Conservation (phyloP, 2,888 invertebrate genomes). For the Acleris literana region DNA sequence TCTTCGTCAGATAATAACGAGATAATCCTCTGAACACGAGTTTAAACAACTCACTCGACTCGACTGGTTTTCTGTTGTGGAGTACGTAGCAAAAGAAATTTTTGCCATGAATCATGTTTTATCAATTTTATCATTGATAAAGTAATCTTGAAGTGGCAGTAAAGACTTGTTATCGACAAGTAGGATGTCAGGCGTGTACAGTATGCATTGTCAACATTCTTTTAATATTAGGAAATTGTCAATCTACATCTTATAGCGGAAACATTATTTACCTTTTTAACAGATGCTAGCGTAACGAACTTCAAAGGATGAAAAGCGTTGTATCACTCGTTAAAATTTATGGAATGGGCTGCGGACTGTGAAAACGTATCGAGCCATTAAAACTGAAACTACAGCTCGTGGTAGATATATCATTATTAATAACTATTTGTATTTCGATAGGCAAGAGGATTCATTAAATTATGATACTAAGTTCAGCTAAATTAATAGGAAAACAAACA, state of each 20-base stretch:
- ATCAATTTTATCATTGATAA: slow-evolving; percentile 35
- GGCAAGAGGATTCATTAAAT: background rate
- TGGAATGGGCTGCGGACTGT: no score
- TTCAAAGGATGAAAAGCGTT: no score
- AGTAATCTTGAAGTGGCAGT: slow-evolving; percentile 30
- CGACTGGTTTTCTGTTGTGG: slow-evolving; percentile 21
- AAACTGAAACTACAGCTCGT: no score
- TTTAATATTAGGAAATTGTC: slow-evolving; percentile 18
- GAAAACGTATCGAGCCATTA: no score
- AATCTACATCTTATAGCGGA: background rate
- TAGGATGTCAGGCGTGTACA: slow-evolving; percentile 13
- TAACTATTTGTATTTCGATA: background rate
- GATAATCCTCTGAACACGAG: slow-evolving; percentile 30
- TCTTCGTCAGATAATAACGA: slow-evolving; percentile 24
- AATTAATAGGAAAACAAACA: background rate
- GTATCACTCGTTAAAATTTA: no score
- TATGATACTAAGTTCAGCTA: background rate
- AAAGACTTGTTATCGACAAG: slow-evolving; percentile 25
- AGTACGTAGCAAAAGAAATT: slow-evolving; percentile 28
- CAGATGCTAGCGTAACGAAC: no score
- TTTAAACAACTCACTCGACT: slow-evolving; percentile 21
- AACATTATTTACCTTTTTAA: background rate
- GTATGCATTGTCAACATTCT: slow-evolving; percentile 12
- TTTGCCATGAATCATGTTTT: slow-evolving; percentile 31
- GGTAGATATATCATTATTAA: background rate